Evolutionary conservation across 2,797 vertebrate species (phyloP), one percentile per base, ranked within the genome.

Genomic region (Coranthus polyacanthus): DNA sequence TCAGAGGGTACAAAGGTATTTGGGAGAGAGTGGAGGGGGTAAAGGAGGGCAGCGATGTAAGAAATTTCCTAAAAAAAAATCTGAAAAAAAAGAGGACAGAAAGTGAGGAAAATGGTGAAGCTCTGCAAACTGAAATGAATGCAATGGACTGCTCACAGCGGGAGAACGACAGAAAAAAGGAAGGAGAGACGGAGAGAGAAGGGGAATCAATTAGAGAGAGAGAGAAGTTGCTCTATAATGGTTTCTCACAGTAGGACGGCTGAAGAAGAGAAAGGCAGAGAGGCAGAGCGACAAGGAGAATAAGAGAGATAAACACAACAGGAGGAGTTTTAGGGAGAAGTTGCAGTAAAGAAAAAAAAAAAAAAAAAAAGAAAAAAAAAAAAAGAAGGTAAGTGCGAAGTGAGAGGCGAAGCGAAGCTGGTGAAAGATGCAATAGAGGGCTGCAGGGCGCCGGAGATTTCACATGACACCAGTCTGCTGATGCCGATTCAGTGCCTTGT

Each of bases 141-240:
- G 75, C 82, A 78, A 81, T 83, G 86, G 89, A 89, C 83, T 69
- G 83, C 66, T 89, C 92, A 78, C 83, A 85, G 91, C 89, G 18
- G 92, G 93, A 84, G 80, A 52, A 86, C 42, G 77, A 68, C 75
- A 59, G 63, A 9, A 75, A 69, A 60, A 51, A 67, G 46, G 62
- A 36, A 59, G 64, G 18, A 83, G 81, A 77, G 77, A 77, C 34
- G 52, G 63, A 71, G 51, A 72, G 81, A 79, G 67, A 73, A 79
- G 72, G 54, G 72, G 85, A 88, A 90, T 92, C 92, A 94, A 93
- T 94, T 93, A 94, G 89, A 89, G 85, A 75, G 77, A 90, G 83
- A 89, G 82, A 77, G 79, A 86, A 83, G 91, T 92, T 78, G 86
- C 81, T 86, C 84, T 78, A 49, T 88, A 93, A 91, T 92, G 87